These are phyloP conservation scores for Therioaphis trifolii DNA, from an alignment of 2,888 invertebrate species.

Conservation along the genomic window DNA sequence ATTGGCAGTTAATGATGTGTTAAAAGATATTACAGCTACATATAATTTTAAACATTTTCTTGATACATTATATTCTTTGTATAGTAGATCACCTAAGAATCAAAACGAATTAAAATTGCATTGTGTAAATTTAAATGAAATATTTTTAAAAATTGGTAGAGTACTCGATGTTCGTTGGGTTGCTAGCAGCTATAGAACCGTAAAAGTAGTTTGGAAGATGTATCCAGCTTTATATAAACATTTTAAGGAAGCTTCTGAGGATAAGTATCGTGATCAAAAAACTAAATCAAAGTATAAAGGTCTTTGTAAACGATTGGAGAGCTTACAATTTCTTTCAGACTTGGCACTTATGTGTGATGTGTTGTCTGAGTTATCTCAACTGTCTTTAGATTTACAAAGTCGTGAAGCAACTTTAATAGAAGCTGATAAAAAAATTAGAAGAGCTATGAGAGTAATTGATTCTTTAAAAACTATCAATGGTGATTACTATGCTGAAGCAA, in stretches of 20 bases:
- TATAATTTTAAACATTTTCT: conserved; percentile 64
- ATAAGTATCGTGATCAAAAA: not conserved
- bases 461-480: too few species aligned
- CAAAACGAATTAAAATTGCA: conserved; percentile 58
- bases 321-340: not conserved
- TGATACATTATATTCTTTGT: conserved; percentile 35
- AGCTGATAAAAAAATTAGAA: too few species aligned
- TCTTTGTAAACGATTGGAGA: not conserved
- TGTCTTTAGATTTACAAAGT: too few species aligned
- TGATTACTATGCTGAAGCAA: conserved; percentile 3
- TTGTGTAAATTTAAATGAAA: conserved; percentile 47
- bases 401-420: too few species aligned
- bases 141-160: conserved; percentile 62
- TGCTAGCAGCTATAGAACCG: conserved; percentile 56
- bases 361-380: too few species aligned
- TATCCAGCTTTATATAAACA: conserved; percentile 65
- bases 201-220: conserved; percentile 62
- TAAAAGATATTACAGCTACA: conserved; percentile 59
- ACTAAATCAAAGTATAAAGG: not conserved
- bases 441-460: too few species aligned
- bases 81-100: conserved; percentile 63
- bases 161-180: conserved; percentile 63
- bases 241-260: not conserved
- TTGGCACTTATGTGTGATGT: too few species aligned
- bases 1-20: conserved; percentile 62